Base-by-base conservation (phyloP, 2,113 vertebrate species). In the Malurus elegans region DNA sequence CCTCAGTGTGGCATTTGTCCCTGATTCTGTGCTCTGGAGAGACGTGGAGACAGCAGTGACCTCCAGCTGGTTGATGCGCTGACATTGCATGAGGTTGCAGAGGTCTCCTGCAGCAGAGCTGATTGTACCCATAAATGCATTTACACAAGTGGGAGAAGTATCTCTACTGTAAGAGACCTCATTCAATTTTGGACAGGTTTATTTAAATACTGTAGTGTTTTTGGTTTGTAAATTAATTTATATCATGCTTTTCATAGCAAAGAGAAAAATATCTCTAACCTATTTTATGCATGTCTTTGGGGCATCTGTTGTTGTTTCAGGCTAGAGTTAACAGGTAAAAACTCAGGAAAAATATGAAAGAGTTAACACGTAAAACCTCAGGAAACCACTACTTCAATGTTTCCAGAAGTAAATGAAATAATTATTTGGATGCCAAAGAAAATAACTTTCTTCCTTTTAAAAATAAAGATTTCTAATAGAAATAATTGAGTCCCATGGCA, bases 401-500 rank as follows among this genome's bases (percentile, higher is more conserved):
- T 96, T 97, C 88, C 93, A 95, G 75, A 85, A 96, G 86, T 96
- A 79, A 92, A 96, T 95, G 81, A 95, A 96, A 75, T 81, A 92
- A 85, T 94, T 96, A 90, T 90, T 94, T 78, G 79, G 15, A 82
- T 82, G 90, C 96, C 95, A 96, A 97, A 61, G 72, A 96, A 96
- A 97, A 94, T 90, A 96, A 71, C 70, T 56, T 69, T 54, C 88
- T 92, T 95, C 66, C 73, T 94, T 60, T 85, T 75, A 74, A 93
- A 95, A 95, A 92, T 75, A 79, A 86, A 57, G 23, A 47, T 87
- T 80, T 96, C 87, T 95, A 97, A 93, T 94, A 92, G 92, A 95
- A 97, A 95, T 97, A 96, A 96, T 95, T 96, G 89, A 92, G 94
- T 97, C 95, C 91, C 76, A 36, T 94, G 95, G 60, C 71, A 95